Conservation (phyloP, 2,113 vertebrate genomes). For the Cyanoderma ruficeps region DNA sequence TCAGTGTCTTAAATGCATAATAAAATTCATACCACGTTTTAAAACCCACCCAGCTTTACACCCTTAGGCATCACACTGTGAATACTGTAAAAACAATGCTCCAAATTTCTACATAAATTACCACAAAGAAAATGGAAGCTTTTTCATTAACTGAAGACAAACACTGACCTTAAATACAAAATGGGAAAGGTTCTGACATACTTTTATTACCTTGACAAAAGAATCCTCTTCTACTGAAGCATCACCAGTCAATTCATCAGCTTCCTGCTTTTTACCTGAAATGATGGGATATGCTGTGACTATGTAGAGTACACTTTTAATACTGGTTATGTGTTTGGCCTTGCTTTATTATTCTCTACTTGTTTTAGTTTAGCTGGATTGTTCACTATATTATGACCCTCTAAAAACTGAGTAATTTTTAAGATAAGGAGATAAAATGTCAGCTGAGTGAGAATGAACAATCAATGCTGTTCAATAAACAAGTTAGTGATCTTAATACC, state of each 20-base stretch:
- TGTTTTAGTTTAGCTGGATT: neutral
- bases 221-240: conserved; percentile 85
- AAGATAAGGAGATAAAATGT: neutral
- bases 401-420: neutral
- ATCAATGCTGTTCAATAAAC: neutral
- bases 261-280: conserved; percentile 88
- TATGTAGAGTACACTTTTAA: neutral
- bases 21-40: neutral
- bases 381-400: neutral
- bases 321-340: neutral
- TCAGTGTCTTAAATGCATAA: neutral
- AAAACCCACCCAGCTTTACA: neutral
- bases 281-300: conserved; percentile 35
- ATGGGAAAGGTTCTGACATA: neutral
- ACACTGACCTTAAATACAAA: neutral
- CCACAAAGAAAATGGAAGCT: neutral
- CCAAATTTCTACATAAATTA: neutral
- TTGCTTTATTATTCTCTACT: neutral
- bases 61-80: neutral
- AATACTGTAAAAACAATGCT: neutral
- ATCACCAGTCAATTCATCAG: conserved; percentile 84
- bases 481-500: neutral
- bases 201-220: conserved; percentile 84
- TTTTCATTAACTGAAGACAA: neutral
- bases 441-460: neutral